Conservation (phyloP, 2,888 invertebrate species). For the Pyralis farinalis region DNA sequence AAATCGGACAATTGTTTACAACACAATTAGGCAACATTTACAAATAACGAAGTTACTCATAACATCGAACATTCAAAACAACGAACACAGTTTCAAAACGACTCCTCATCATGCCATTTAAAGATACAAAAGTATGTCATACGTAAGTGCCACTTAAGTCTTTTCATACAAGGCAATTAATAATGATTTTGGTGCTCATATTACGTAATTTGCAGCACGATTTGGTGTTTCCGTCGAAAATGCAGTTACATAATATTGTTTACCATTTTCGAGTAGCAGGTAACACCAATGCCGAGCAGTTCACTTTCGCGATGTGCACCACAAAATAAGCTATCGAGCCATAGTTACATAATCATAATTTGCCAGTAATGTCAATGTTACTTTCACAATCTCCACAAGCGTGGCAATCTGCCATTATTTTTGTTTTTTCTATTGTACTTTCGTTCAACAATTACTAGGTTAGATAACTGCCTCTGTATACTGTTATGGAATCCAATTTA, state of each 20-base stretch:
- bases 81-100: no score
- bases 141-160: no score
- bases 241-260: slow-evolving; percentile 69
- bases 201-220: slow-evolving; percentile 5
- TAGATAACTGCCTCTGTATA: slow-evolving; percentile 12
- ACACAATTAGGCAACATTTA: no score
- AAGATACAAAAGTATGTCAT: no score
- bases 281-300: slow-evolving; percentile 24
- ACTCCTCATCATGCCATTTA: no score
- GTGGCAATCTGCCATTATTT: slow-evolving; percentile 49
- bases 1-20: no score
- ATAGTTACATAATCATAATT: slow-evolving; percentile 60
- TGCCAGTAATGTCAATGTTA: slow-evolving; percentile 71
- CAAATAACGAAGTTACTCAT: no score
- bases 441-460: slow-evolving; percentile 22
- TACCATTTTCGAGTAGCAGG: slow-evolving; percentile 37
- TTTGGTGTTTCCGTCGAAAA: slow-evolving; percentile 39
- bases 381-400: slow-evolving; percentile 62
- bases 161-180: background rate
- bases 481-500: background rate
- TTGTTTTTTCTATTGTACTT: slow-evolving; percentile 53
- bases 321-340: slow-evolving; percentile 22
- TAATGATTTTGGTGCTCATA: background rate
- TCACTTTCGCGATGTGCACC: slow-evolving; percentile 55
- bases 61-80: no score